Conservation (phyloP, 2,113 vertebrate genomes). For the Myotis davidii region DNA sequence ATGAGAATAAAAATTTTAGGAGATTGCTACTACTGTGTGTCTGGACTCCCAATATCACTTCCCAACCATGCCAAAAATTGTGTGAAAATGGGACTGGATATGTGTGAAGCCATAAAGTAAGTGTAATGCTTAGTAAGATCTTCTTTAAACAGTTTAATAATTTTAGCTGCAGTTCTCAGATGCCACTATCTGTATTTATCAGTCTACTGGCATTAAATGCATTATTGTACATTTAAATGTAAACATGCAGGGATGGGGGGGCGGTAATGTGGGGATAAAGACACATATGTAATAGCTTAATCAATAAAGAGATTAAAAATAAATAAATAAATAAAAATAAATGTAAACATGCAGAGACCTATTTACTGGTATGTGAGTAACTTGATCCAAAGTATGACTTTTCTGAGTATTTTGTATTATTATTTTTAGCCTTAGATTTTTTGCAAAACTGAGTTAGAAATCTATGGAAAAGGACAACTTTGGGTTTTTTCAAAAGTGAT, state of each 20-base stretch:
- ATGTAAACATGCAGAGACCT: neutral
- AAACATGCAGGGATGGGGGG: neutral
- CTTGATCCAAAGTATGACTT: neutral
- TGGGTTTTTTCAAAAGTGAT: neutral
- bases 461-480: neutral
- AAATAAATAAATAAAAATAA: no score
- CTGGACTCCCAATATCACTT: slow-evolving; percentile 95
- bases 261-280: no score
- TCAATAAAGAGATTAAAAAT: no score
- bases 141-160: neutral
- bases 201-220: neutral
- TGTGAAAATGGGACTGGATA: slow-evolving; percentile 99
- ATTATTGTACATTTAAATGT: neutral
- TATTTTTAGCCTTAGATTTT: neutral
- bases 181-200: neutral
- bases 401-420: neutral
- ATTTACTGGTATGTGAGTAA: neutral
- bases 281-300: no score
- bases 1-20: slow-evolving; percentile 99
- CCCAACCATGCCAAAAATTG: slow-evolving; percentile 98
- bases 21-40: slow-evolving; percentile 99
- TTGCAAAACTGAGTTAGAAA: neutral
- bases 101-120: slow-evolving; percentile 99
- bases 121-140: slow-evolving; percentile 63
- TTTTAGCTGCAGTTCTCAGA: neutral